phyloP scores from a whole-genome alignment of 2,888 invertebrate species.

The Psococerastis gibbosa region DNA sequence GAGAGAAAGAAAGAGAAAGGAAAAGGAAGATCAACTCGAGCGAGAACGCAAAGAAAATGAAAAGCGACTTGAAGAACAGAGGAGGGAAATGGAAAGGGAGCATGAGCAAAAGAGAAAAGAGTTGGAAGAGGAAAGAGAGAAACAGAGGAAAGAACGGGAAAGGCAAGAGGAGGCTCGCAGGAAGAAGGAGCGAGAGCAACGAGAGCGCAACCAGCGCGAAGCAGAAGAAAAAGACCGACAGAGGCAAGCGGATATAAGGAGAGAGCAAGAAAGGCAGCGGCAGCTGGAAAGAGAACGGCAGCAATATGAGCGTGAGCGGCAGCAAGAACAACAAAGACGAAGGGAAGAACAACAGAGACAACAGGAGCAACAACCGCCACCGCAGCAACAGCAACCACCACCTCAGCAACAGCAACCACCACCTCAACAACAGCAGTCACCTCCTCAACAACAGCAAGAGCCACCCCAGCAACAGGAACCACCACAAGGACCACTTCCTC shows the following conservation, averaged over 20 bases:
- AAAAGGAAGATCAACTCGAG: neutral
- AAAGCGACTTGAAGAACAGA: neutral
- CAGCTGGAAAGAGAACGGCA: neutral
- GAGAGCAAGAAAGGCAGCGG: neutral
- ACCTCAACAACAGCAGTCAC: no score
- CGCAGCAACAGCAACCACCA: neutral
- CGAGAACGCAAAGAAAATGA: neutral
- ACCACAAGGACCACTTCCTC: no score
- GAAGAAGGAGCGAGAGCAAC: neutral
- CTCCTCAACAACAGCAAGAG: no score
- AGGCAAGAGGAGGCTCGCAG: neutral
- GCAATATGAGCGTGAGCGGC: no score
- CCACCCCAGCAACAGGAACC: no score
- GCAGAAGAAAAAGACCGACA: neutral
- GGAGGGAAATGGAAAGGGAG: neutral
- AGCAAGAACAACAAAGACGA: neutral
- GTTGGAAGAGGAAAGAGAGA: neutral
- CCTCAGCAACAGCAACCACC: neutral
- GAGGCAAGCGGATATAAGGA: neutral
- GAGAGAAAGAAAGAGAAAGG: neutral
- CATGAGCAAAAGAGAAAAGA: neutral
- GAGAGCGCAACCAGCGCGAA: no score
- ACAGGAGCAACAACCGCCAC: constrained; percentile 4
- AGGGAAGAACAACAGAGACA: neutral
- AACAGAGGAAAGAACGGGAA: neutral